Evolutionary conservation across 2,888 invertebrate species (phyloP), one percentile per base, ranked within the genome.

Genomic region (Ommatoiulus sabulosus): DNA sequence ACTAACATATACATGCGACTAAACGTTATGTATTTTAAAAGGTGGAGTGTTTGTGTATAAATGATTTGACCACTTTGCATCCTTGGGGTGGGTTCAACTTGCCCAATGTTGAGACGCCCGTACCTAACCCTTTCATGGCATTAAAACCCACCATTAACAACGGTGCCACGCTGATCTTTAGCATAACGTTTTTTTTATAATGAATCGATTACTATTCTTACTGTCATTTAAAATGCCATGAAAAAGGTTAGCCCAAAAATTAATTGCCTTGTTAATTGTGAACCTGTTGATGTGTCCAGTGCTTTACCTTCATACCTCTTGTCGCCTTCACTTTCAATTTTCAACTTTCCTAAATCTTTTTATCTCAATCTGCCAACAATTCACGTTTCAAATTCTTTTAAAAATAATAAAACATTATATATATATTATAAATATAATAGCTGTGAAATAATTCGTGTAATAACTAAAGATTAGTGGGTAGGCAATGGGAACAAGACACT

Each of bases 241-340:
- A 24, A 12, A 35, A 80, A 35, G 80, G 80, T 80, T 80, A 15
- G 80, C 35, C 80, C 80, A 80, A 80, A 80, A 80, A 35, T 80
- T 80, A 80, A 80, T 80, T 80, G 80, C 80, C 80, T 80, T 80
- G 80, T 80, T 80, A 80, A 80, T 80, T 80, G 80, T 80, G 80
- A 80, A 80, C 35, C 80, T 80, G 80, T 80, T 80, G 80, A 80
- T 80, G 80, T 80, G 80, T 80, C 80, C 80, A 80, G 80, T 80
- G 80, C 80, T 80, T 80, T 80, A 80, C 80, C 80, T 80, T 80
- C 35, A 80, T 80, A 80, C 80, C 80, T 80, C 80, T 80, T 80
- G 80, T 80, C 80, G 80, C 80, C 80, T 80, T 80, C 80, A 80
- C 80, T 80, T 80, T 80, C 80, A 80, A 80, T 80, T 80, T 80